phyloP scores from a whole-genome alignment of 1,140 invertebrate genomes.

The Varroa destructor region DNA sequence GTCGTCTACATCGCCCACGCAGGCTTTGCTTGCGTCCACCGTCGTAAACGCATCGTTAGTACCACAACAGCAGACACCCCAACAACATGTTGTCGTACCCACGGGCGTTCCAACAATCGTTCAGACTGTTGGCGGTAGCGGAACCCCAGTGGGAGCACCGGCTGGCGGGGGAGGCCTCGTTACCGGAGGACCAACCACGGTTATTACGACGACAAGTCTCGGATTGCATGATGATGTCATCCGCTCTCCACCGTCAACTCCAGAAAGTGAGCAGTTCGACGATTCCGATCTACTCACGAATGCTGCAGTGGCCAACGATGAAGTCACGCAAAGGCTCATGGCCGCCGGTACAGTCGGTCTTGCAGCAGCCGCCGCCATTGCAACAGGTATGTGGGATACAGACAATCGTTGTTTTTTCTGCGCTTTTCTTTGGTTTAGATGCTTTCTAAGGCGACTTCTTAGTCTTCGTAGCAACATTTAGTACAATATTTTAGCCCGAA shows the following conservation, averaged over 20 bases:
- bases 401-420: neutral
- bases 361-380: constrained; percentile 88
- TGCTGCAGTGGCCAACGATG: constrained; percentile 54
- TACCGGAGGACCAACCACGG: neutral
- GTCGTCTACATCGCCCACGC: constrained; percentile 14
- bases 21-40: neutral
- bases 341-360: constrained; percentile 85
- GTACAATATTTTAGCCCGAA: no score
- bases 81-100: no score
- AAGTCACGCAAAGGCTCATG: constrained; percentile 84
- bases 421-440: no score
- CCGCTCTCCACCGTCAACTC: constrained; percentile 41
- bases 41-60: constrained; percentile 19
- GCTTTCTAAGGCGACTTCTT: no score
- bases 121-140: no score
- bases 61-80: neutral
- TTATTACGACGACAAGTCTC: constrained; percentile 19
- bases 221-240: constrained; percentile 36
- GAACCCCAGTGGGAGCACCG: no score
- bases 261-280: constrained; percentile 42
- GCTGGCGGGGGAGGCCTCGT: neutral
- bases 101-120: no score
- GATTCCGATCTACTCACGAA: constrained; percentile 41
- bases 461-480: no score
- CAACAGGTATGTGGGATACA: constrained; percentile 49